A percentile compares a stretch with the other conserved stretches of the same genome.
Conservation (phyloP, 1,140 invertebrate genomes). For the Atta texana region DNA sequence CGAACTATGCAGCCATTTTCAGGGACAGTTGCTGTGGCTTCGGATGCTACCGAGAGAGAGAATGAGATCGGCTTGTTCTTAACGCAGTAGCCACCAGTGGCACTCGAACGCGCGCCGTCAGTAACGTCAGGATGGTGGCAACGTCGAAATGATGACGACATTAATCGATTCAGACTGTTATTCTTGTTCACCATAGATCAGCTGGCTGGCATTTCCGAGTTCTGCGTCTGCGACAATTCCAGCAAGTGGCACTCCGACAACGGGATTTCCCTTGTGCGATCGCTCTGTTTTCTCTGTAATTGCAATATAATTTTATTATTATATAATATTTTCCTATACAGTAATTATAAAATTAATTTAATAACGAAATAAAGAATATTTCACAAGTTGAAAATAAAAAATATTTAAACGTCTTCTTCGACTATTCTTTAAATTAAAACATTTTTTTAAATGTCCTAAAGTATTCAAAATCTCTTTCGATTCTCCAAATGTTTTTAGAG, state of each 20-base stretch:
- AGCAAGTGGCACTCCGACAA: constrained; percentile 90
- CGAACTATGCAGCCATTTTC: constrained; percentile 13
- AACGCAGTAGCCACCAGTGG: constrained; percentile 59
- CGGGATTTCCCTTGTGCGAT: constrained; percentile 91
- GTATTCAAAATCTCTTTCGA: no score
- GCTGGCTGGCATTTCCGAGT: constrained; percentile 82
- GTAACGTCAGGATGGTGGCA: constrained; percentile 41
- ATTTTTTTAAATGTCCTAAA: no score
- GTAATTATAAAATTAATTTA: constrained; percentile 8
- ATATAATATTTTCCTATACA: not conserved
- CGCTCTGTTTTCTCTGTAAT: constrained; percentile 90
- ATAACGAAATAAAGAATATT: not conserved
- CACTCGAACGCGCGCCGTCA: constrained; percentile 57
- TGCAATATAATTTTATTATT: not conserved
- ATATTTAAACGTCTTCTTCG: not conserved
- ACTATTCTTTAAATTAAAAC: not conserved
- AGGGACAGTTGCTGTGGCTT: not conserved
- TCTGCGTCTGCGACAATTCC: constrained; percentile 86
- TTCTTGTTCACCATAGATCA: constrained; percentile 81
- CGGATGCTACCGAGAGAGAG: not conserved
- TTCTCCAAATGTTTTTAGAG: not conserved
- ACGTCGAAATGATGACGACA: constrained; percentile 69
- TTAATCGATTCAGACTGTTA: constrained; percentile 76
- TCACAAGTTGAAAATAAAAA: not conserved
- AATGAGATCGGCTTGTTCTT: constrained; percentile 37